Percentiles rank a stretch among this genome's conserved stretches.
phyloP scores from a whole-genome alignment of 2,888 invertebrate genomes.

The Drosophila affinis region DNA sequence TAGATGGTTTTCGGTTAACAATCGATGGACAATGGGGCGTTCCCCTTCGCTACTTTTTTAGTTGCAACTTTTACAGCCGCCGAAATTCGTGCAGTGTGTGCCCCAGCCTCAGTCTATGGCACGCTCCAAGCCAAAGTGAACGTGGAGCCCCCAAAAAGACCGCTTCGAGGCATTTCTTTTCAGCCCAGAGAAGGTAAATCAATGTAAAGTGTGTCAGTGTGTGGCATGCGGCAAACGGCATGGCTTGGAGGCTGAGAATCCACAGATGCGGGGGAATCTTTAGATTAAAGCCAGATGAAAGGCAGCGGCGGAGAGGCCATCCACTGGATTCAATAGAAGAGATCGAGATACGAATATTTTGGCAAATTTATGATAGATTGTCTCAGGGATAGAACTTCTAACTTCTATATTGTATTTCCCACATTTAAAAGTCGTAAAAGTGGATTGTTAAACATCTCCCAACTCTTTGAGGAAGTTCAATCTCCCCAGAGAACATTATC shows the following conservation, averaged over 20 bases:
- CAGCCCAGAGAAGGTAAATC: constrained; percentile 43
- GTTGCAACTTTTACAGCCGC: constrained; percentile 52
- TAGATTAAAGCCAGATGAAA: not conserved
- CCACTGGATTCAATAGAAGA: too few species aligned
- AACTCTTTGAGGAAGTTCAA: not conserved
- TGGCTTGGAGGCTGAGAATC: constrained; percentile 5
- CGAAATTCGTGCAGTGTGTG: constrained; percentile 59
- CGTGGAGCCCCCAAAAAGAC: constrained; percentile 33
- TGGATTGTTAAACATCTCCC: not conserved
- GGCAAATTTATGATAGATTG: too few species aligned
- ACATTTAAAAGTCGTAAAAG: not conserved
- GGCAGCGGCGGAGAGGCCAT: not conserved
- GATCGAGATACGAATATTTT: too few species aligned
- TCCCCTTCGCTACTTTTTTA: constrained; percentile 33
- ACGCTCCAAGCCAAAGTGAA: constrained; percentile 55
- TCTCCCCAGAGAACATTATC: not conserved
- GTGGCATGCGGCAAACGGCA: constrained; percentile 6
- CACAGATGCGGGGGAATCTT: not conserved
- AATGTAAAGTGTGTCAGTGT: constrained; percentile 65
- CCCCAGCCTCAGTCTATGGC: constrained; percentile 40
- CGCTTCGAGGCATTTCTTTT: constrained; percentile 48
- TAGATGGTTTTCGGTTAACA: constrained; percentile 18
- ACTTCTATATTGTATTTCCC: too few species aligned
- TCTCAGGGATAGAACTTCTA: not conserved
- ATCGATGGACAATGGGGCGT: constrained; percentile 58